phyloP scores from a whole-genome alignment of 2,797 vertebrate genomes.

The Acrossocheilus fasciatus region DNA sequence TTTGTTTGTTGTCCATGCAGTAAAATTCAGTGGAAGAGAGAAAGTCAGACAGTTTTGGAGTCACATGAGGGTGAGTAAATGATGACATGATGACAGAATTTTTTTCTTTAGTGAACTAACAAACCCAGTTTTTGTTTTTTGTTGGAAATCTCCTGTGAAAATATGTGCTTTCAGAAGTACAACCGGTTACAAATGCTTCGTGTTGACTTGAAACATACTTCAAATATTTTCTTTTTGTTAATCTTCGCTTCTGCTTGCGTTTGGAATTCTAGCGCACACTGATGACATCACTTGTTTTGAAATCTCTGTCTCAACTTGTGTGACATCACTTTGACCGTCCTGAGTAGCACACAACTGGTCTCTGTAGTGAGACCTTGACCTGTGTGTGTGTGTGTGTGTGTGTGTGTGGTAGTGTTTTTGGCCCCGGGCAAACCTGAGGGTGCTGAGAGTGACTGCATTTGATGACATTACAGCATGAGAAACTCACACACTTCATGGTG shows the following conservation, averaged over 20 bases:
- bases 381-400: background rate
- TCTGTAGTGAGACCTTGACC: conserved; percentile 44
- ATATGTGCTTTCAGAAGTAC: background rate
- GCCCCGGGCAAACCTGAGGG: conserved; percentile 68
- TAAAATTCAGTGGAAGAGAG: background rate
- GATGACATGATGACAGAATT: background rate
- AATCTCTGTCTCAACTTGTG: conserved; percentile 39
- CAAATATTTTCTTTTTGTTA: background rate
- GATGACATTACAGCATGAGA: conserved; percentile 62
- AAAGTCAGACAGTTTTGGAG: background rate
- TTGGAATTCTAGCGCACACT: conserved; percentile 36
- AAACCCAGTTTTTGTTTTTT: background rate
- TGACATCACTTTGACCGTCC: conserved; percentile 56
- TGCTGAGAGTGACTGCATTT: conserved; percentile 62
- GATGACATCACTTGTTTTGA: conserved; percentile 56
- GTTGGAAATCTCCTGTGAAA: background rate
- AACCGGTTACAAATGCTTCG: background rate
- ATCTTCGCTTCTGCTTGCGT: background rate
- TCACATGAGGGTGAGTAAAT: background rate
- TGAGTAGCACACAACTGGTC: conserved; percentile 10
- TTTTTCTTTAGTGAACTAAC: background rate
- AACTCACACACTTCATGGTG: conserved; percentile 40
- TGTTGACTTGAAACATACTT: background rate
- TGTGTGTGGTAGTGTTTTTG: conserved; percentile 56
- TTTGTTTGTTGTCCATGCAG: no score